phyloP scores from a whole-genome alignment of 1,140 invertebrate genomes.

The Caenorhabditis brenneri region DNA sequence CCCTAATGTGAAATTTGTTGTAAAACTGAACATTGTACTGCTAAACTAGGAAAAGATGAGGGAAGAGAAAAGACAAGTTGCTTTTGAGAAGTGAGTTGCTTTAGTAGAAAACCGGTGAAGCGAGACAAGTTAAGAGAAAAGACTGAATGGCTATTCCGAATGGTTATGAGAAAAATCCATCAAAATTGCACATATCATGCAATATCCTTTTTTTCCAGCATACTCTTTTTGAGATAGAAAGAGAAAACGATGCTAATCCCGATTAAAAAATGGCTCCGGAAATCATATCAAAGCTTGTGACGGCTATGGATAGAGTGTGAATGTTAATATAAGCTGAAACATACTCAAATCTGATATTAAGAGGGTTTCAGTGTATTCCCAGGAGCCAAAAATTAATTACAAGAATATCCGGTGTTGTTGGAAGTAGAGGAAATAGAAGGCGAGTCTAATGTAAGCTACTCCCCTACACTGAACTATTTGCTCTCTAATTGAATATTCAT shows the following conservation, averaged over 20 bases:
- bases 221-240: neutral
- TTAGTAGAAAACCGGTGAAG: conserved; percentile 33
- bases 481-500: conserved; percentile 43
- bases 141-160: conserved; percentile 38
- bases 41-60: neutral
- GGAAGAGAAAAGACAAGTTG: conserved; percentile 34
- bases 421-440: neutral
- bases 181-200: conserved; percentile 14
- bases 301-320: neutral
- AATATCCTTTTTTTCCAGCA: neutral
- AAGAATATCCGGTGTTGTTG: conserved; percentile 23
- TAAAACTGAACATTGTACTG: neutral
- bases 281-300: neutral
- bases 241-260: neutral
- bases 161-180: conserved; percentile 41
- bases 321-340: neutral
- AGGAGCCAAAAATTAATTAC: conserved; percentile 12
- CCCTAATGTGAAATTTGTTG: neutral
- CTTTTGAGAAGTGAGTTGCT: conserved; percentile 34
- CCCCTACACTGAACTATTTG: conserved; percentile 9
- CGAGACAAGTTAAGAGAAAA: conserved; percentile 37
- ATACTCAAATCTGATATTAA: neutral
- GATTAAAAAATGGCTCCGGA: conserved; percentile 4
- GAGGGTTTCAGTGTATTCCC: neutral
- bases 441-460: conserved; percentile 24